Evolutionary conservation across 1,140 invertebrate genomes (phyloP), one percentile per base, ranked within the genome.

Genomic region (Apis cerana): DNA sequence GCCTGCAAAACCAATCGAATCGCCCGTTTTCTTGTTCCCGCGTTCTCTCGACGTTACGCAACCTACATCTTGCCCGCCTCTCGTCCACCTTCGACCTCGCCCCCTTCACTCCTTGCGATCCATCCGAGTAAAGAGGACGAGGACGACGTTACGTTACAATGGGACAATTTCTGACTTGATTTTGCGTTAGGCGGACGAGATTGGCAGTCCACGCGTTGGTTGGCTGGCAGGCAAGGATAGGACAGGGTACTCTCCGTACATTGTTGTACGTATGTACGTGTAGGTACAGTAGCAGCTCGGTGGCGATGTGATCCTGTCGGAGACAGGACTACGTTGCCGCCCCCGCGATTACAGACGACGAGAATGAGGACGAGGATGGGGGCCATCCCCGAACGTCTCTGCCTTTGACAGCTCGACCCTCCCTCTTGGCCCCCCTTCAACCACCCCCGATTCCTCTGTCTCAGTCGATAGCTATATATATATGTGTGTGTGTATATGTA

Each of bases 341-440:
- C 94, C 93, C 92, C 92, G 91, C 93, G 92, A 94, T 94, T 94
- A 94, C 93, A 93, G 93, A 93, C 91, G 87, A 89, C 87, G 92
- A 93, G 88, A 90, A 91, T 89, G 91, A 92, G 91, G 91, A 93
- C 88, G 89, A 91, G 91, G 88, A 92, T 86, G 92, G 91, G 91
- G 90, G 84, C 90, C 91, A 93, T 94, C 93, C 93, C 91, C 90
- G 90, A 89, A 84, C 91, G 90, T 93, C 92, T 94, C 93, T 94
- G 93, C 89, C 90, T 83, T 84, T 94, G 93, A 94, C 93, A 94
- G 93, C 91, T 93, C 89, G 86, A 89, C 90, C 91, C 85, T 82
- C 81, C 84, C 84, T 78, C 85, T 85, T 71, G 67, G 61, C 61
- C 52, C 61, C 52, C 68, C 62, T 67, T 64, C 62, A 52, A 67